phyloP scores from a whole-genome alignment of 2,113 vertebrate genomes.

The Chunga burmeisteri region DNA sequence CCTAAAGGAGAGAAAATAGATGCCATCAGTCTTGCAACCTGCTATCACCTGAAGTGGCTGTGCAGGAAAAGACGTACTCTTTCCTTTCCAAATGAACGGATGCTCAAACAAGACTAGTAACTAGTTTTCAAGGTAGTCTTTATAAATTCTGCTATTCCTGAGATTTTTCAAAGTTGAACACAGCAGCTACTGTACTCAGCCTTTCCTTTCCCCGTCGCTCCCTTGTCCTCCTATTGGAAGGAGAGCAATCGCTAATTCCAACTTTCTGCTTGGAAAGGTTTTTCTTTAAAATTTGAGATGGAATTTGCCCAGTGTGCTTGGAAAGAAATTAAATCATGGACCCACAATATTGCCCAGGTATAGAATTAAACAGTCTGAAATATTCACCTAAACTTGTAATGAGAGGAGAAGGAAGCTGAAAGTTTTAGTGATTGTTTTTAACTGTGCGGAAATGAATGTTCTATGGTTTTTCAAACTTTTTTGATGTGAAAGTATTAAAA shows the following conservation, averaged over 20 bases:
- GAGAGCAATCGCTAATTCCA: not conserved
- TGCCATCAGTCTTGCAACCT: not conserved
- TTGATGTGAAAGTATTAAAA: not conserved
- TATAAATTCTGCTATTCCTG: not conserved
- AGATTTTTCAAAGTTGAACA: not conserved
- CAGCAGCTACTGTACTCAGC: not conserved
- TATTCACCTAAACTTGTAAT: not conserved
- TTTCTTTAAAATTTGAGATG: not conserved
- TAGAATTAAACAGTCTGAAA: not conserved
- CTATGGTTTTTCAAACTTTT: not conserved
- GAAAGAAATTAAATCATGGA: not conserved
- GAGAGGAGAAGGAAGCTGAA: not conserved
- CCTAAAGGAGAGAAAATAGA: slow-evolving; percentile 18
- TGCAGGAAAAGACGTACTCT: accelerated
- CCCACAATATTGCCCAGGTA: not conserved
- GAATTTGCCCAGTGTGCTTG: not conserved
- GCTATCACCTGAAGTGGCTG: not conserved
- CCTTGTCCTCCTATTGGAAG: not conserved
- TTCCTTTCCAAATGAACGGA: not conserved
- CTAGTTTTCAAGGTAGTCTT: not conserved
- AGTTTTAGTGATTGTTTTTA: not conserved
- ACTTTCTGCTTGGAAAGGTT: not conserved
- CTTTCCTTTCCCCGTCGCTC: not conserved
- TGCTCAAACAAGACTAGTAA: not conserved
- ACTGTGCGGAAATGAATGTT: not conserved